Evolutionary conservation across 2,888 invertebrate species (phyloP), one percentile per base, ranked within the genome.

Genomic region (Drosophila cyrtoloma): DNA sequence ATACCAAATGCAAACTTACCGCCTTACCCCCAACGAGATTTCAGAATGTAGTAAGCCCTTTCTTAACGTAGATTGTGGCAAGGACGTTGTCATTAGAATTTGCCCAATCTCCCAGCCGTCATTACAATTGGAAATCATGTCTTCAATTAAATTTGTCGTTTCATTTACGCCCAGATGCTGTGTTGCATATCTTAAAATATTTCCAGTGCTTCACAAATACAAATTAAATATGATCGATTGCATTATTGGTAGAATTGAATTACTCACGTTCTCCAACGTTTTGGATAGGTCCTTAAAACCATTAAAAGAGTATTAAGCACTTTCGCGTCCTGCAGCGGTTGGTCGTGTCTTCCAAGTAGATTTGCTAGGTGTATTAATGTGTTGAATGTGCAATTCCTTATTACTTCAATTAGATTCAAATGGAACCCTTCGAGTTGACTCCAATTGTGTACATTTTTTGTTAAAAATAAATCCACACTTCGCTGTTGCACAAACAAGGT

Each of bases 351-450:
- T 4, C 22, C 28, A 16, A 66, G 33, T 5, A 66, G 33, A 14
- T 14, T 6, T 19, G 52, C 19, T 33, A 66, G 16, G 10, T 42
- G n/a, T 7, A 6, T 1, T n/a, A 52, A 14, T 6, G 35, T 66
- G 5, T 42, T 30, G 7, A 42, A 52, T 6, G 66, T 52, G 28
- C 33, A 52, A 33, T 14, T 35, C 14, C 52, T n/a, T 5, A 66
- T 22, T 7, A 66, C 6, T 14, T 66, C 22, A 35, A 42, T 22
- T 9, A 42, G 51, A 28, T 66, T 42, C 67, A 66, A 66, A 6
- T 66, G 10, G 6, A 52, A 66, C 2, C 14, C 52, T 30, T 65
- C 52, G 9, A 66, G 52, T 19, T 66, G 66, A 22, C 14, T 42
- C 66, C 66, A 66, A 10, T 22, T 6, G 7, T 12, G 5, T 2